A percentile compares a stretch with the other conserved stretches of the same genome.
Conservation (phyloP, 2,797 vertebrate genomes). For the Eurystomus glaucurus region DNA sequence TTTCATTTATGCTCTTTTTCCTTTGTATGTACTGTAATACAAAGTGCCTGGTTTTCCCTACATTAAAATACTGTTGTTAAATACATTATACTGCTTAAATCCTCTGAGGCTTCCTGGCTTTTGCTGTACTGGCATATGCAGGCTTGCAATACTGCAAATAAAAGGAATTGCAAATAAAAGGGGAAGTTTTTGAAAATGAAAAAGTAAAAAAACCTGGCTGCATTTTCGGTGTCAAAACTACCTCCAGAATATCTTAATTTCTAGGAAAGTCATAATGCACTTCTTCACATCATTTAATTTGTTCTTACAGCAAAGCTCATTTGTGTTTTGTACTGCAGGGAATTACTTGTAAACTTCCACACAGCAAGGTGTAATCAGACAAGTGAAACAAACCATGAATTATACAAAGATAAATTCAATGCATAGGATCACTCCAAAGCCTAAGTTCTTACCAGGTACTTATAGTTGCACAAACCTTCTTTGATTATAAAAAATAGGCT, state of each 20-base stretch:
- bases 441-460: not conserved
- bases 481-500: not conserved
- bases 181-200: not conserved
- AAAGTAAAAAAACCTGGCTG: not conserved
- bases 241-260: not conserved
- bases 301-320: not conserved
- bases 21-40: not conserved
- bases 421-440: not conserved
- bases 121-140: not conserved
- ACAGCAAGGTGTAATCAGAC: not conserved
- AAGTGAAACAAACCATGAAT: constrained; percentile 6
- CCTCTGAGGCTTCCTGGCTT: not conserved
- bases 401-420: not conserved
- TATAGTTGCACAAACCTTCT: not conserved
- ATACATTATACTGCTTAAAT: not conserved
- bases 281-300: not conserved
- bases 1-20: not conserved
- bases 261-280: not conserved
- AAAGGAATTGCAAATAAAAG: not conserved
- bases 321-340: not conserved
- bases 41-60: not conserved
- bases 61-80: not conserved
- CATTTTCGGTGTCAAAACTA: not conserved
- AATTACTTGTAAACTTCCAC: constrained; percentile 26
- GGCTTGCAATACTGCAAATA: not conserved